These are phyloP conservation scores for Gymnorhina tibicen DNA, from an alignment of 2,113 vertebrate genomes.

Conservation along the genomic window DNA sequence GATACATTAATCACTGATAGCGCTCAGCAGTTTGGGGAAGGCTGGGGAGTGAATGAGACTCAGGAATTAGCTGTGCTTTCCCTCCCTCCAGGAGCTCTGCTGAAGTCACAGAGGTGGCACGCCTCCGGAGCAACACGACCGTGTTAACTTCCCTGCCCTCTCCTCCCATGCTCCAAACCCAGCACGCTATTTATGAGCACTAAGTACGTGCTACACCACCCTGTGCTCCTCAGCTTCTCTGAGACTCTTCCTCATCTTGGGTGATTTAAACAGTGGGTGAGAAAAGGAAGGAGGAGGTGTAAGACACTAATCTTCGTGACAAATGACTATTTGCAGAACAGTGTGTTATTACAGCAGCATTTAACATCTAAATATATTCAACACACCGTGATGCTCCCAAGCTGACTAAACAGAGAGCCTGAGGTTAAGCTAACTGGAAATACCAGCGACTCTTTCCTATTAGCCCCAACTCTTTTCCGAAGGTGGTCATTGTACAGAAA, in stretches of 20 bases:
- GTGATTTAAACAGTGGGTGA: slow-evolving; percentile 35
- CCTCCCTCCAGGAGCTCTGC: background rate
- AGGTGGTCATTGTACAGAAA: background rate
- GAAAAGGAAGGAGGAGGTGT: slow-evolving; percentile 63
- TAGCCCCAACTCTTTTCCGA: background rate
- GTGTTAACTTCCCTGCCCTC: background rate
- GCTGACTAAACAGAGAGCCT: background rate
- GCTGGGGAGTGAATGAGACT: background rate
- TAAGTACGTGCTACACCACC: background rate
- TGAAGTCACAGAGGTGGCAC: background rate
- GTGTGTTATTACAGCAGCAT: slow-evolving; percentile 5
- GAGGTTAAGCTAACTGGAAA: background rate
- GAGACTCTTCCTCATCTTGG: background rate
- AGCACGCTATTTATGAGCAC: background rate
- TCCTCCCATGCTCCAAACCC: background rate
- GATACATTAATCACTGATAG: background rate
- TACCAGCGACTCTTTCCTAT: background rate
- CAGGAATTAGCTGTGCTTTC: background rate
- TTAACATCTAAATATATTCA: slow-evolving; percentile 30
- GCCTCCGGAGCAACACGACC: background rate
- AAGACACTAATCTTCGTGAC: slow-evolving; percentile 58
- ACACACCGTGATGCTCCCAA: background rate
- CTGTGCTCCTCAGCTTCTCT: background rate
- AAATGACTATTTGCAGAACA: slow-evolving; percentile 43
- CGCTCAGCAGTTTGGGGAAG: background rate